phyloP scores from a whole-genome alignment of 2,888 invertebrate species.

The Sturmia bella region DNA sequence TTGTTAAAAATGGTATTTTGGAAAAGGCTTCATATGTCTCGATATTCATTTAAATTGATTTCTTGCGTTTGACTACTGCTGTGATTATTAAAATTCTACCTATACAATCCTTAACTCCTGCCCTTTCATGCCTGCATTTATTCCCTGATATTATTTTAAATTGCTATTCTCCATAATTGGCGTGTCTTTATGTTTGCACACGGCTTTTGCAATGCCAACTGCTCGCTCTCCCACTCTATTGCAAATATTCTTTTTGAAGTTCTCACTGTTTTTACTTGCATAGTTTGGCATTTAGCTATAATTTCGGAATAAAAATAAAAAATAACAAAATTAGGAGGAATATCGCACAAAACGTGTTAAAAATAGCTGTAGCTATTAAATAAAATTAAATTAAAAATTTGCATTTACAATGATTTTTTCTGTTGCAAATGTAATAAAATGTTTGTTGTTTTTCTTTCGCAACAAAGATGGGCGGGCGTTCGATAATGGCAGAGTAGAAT shows the following conservation, averaged over 20 bases:
- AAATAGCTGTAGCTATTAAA: constrained; percentile 60
- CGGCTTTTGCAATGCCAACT: constrained; percentile 39
- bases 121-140: constrained; percentile 25
- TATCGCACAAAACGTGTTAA: constrained; percentile 26
- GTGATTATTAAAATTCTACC: constrained; percentile 29
- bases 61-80: no score
- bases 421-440: constrained; percentile 15
- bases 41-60: no score
- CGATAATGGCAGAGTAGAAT: constrained; percentile 5
- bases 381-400: constrained; percentile 77
- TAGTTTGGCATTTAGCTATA: constrained; percentile 19
- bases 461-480: not conserved
- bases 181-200: constrained; percentile 59
- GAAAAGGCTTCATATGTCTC: no score
- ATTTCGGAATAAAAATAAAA: not conserved
- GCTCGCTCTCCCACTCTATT: constrained; percentile 33
- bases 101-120: constrained; percentile 5
- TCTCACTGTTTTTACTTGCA: not conserved
- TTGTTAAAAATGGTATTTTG: no score
- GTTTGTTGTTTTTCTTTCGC: no score
- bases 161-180: constrained; percentile 53
- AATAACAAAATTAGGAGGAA: no score
- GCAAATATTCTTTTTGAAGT: constrained; percentile 17
- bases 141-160: constrained; percentile 61
- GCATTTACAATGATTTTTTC: constrained; percentile 46